Base-by-base conservation (phyloP, 2,888 invertebrate species). In the Leptinotarsa haldemani region DNA sequence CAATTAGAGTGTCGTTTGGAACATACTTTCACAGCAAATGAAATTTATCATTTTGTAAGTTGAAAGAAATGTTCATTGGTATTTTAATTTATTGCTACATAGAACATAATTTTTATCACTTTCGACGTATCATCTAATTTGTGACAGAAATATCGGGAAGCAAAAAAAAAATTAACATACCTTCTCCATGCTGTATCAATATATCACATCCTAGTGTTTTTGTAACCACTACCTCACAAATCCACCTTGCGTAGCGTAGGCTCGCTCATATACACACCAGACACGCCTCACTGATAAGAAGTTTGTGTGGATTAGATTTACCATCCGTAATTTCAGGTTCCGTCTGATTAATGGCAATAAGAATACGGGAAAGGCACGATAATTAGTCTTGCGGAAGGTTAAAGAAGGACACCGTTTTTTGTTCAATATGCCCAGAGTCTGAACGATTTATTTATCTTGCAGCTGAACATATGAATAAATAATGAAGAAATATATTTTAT, bases 281-380 rank as follows among this genome's bases (percentile, higher is more conserved):
- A 40, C 61, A 61, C 61, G 61, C 61, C 61, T 61, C n/a, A 4
- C 40, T 61, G 61, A 61, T 61, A 61, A 61, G 61, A 61, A 61
- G 61, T 25, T 61, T 61, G 61, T 61, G 61, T 61, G 61, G 20
- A 61, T 61, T 61, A 61, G 61, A 61, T 61, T 61, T 61, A 61
- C 61, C 61, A 61, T 61, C 61, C 40, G 9, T 61, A 61, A 61
- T 61, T 30, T 30, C 40, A 61, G 61, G 61, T 25, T 61, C 61
- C 40, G 16, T 30, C 12, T 61, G 61, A 61, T 61, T 30, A 30
- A 61, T 61, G 61, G 61, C 30, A 40, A 61, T 40, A 40, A 16
- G 40, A 61, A 40, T 61, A 30, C 61, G 30, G 30, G n/a, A 40
- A 40, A n/a, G 7, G 61, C 25, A 15, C n/a, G 30, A 61, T 13